phyloP scores from a whole-genome alignment of 1,140 invertebrate species.

The Drosophila melanica region DNA sequence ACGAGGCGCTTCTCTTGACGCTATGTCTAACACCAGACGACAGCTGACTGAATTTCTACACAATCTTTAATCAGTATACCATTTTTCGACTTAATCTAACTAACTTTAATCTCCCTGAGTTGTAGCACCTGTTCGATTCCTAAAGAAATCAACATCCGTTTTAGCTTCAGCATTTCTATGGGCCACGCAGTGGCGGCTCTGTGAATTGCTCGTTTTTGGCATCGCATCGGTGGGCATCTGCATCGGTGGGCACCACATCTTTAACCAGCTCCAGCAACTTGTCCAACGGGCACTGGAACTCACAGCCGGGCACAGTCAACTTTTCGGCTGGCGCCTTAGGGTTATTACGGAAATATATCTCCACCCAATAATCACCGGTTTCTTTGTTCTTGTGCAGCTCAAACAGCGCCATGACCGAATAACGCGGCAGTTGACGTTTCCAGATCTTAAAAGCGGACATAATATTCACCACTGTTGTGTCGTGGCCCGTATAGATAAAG shows the following conservation, averaged over 20 bases:
- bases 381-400: slow-evolving; percentile 88
- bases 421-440: slow-evolving; percentile 89
- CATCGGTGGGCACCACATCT: slow-evolving; percentile 85
- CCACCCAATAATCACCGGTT: slow-evolving; percentile 85
- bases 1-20: slow-evolving; percentile 54
- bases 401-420: slow-evolving; percentile 89
- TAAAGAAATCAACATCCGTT: not conserved
- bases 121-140: slow-evolving; percentile 61
- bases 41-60: slow-evolving; percentile 26
- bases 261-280: slow-evolving; percentile 85
- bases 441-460: slow-evolving; percentile 89
- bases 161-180: slow-evolving; percentile 66
- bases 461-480: slow-evolving; percentile 90
- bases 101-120: slow-evolving; percentile 61
- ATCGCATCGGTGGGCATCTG: slow-evolving; percentile 86
- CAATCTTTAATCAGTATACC: slow-evolving; percentile 33
- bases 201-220: slow-evolving; percentile 85
- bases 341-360: slow-evolving; percentile 87
- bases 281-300: slow-evolving; percentile 86
- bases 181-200: slow-evolving; percentile 85
- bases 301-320: slow-evolving; percentile 87
- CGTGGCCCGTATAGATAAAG: slow-evolving; percentile 89
- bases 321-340: slow-evolving; percentile 84
- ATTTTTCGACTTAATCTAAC: slow-evolving; percentile 49
- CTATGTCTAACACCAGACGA: slow-evolving; percentile 45